Conservation (phyloP, 2,888 invertebrate genomes). For the Hemithea aestivaria region DNA sequence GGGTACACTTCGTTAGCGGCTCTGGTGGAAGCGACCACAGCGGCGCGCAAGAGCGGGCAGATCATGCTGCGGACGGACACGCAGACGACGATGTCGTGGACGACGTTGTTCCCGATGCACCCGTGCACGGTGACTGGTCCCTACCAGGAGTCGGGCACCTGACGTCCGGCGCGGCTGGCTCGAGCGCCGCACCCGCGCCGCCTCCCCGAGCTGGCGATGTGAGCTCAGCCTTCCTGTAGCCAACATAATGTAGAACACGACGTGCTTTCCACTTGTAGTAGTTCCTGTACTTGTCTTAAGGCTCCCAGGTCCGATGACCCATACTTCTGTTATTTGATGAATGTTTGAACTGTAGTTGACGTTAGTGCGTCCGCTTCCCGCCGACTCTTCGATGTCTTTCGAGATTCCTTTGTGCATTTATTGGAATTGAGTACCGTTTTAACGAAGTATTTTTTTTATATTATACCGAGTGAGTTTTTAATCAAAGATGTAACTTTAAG, state of each 20-base stretch:
- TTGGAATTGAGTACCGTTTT: constrained; percentile 68
- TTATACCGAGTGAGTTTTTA: constrained; percentile 72
- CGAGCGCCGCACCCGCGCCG: constrained; percentile 27
- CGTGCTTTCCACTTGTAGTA: constrained; percentile 59
- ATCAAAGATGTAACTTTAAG: constrained; percentile 78
- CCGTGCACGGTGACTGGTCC: constrained; percentile 92
- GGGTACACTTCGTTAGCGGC: constrained; percentile 59
- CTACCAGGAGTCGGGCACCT: constrained; percentile 84
- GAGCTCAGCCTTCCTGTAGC: constrained; percentile 35
- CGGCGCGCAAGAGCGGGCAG: constrained; percentile 61
- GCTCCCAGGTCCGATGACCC: constrained; percentile 41
- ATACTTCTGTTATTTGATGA: constrained; percentile 48
- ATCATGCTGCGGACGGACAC: constrained; percentile 81
- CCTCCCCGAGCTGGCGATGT: constrained; percentile 46
- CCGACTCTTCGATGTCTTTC: constrained; percentile 32
- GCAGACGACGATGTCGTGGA: constrained; percentile 90
- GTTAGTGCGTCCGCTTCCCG: constrained; percentile 26
- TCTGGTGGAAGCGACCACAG: constrained; percentile 59
- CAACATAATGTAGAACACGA: constrained; percentile 22
- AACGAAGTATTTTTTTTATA: constrained; percentile 60
- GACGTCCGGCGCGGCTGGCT: constrained; percentile 55
- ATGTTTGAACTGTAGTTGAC: constrained; percentile 30
- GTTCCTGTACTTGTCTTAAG: constrained; percentile 49
- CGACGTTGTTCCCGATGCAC: constrained; percentile 92
- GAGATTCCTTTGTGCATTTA: constrained; percentile 59